Percentiles rank a stretch among this genome's conserved stretches.
Conservation (phyloP, 2,113 vertebrate species). For the Microcebus tavaratra region DNA sequence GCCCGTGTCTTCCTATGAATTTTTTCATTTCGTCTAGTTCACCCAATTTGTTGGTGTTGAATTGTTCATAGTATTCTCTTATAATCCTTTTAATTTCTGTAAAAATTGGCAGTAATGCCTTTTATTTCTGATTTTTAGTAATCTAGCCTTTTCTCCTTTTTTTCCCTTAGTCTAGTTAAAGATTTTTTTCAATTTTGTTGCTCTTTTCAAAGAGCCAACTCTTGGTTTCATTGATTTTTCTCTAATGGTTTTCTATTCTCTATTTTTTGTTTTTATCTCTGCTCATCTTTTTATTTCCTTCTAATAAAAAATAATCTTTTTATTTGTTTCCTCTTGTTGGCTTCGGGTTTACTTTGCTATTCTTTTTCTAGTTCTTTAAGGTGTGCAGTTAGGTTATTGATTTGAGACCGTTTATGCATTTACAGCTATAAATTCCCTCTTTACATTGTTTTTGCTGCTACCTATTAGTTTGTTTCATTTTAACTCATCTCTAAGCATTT, state of each 20-base stretch:
- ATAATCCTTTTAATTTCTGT: neutral
- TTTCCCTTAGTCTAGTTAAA: neutral
- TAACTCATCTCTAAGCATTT: slow-evolving; percentile 1
- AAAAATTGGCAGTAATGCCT: neutral
- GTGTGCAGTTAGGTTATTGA: neutral
- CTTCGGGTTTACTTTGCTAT: neutral
- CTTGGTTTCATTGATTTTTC: neutral
- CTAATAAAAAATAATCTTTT: neutral
- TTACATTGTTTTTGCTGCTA: neutral
- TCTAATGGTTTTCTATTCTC: neutral
- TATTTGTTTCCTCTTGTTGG: neutral
- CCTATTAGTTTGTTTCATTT: neutral
- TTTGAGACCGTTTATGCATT: neutral
- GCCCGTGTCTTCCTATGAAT: neutral
- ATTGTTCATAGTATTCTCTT: neutral
- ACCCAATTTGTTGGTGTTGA: neutral
- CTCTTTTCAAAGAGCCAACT: neutral
- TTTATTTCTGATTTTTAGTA: neutral
- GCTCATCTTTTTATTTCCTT: neutral
- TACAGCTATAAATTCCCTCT: neutral
- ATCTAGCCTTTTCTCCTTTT: neutral
- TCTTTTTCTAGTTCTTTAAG: neutral
- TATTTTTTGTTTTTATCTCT: neutral
- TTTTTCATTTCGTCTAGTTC: neutral
- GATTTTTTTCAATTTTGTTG: neutral